Evolutionary conservation across 1,140 invertebrate species (phyloP).

Genomic region (Drosophila subpulchrella): DNA sequence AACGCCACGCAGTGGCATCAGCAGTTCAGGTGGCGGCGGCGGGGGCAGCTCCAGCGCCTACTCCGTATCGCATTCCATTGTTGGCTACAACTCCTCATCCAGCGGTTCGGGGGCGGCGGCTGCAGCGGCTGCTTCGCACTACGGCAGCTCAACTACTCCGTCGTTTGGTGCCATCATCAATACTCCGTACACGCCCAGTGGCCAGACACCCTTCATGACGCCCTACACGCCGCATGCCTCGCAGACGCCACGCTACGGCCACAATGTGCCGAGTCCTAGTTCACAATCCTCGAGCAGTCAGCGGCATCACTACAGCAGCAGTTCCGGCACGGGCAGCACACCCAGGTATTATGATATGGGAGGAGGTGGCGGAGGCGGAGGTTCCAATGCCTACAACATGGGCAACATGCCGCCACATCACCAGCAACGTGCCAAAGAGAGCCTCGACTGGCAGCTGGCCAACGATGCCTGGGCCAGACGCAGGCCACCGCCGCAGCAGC

Average conservation of each 20-base stretch:
- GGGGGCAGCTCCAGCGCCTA: slow-evolving; percentile 84
- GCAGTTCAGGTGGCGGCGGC: slow-evolving; percentile 84
- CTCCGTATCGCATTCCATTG: slow-evolving; percentile 89
- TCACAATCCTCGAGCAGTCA: slow-evolving; percentile 75
- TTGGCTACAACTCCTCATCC: slow-evolving; percentile 86
- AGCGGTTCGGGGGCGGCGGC: slow-evolving; percentile 21
- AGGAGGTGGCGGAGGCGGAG: slow-evolving; percentile 34
- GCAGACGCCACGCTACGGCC: slow-evolving; percentile 87
- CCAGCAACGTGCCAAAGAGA: slow-evolving; percentile 74
- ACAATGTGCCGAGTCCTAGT: slow-evolving; percentile 86
- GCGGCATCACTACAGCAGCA: slow-evolving; percentile 74
- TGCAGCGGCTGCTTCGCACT: slow-evolving; percentile 72
- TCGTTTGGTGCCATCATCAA: slow-evolving; percentile 85
- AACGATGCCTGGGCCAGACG: slow-evolving; percentile 79
- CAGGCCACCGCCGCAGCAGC: slow-evolving; percentile 46
- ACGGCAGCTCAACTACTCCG: slow-evolving; percentile 86
- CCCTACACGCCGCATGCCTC: slow-evolving; percentile 91
- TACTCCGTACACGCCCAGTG: slow-evolving; percentile 94
- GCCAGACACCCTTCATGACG: slow-evolving; percentile 96
- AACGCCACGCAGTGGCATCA: slow-evolving; percentile 65
- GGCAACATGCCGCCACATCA: slow-evolving; percentile 49
- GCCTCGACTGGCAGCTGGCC: slow-evolving; percentile 77
- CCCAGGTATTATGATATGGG: slow-evolving; percentile 72
- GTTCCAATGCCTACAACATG: slow-evolving; percentile 42
- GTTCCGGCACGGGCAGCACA: slow-evolving; percentile 58